Base-by-base conservation (phyloP, 2,113 vertebrate species). In the human region DNA sequence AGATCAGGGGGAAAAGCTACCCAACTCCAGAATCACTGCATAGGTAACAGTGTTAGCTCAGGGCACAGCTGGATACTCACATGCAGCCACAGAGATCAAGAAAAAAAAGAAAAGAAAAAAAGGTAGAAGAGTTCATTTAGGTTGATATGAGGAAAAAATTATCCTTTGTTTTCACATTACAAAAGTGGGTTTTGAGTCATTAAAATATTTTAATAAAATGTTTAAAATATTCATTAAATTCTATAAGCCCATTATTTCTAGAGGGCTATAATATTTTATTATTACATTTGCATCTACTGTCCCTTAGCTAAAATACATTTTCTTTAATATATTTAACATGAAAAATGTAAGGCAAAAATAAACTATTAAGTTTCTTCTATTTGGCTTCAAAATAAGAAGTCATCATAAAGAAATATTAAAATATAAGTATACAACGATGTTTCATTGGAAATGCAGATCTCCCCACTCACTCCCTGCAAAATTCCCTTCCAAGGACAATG, bases 371-470 rank as follows among this genome's bases (percentile, higher is more conserved):
- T 38, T 52, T 87, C 79, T 90, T 61, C 57, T 52, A 72, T 8
- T 52, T 72, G 35, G 6, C 52, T 97, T 73, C 85, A 70, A 92
- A 85, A 11, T 64, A 86, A n/a, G 22, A 85, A 92, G 38, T 73
- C 25, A 43, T 75, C 45, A 89, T 14, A 79, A 72, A 94, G 25
- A 82, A 92, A 50, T 14, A 72, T 38, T 81, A 80, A 70, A 68
- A 83, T 4, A 6, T 35, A 89, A 68, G 14, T 55, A 79, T 12
- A 20, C 52, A 82, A 82, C 40, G 50, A 78, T 38, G 18, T 87
- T 52, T 97, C 45, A 89, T 48, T 64, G 80, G 52, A 91, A 94
- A 95, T 72, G 43, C 5, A 52, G 61, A 83, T 70, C 72, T 83
- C 18, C 11, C 68, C 59, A 59, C n/a, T 93, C 59, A 59, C n/a